Conservation (phyloP, 2,113 vertebrate genomes). For the Cyanocitta stelleri region DNA sequence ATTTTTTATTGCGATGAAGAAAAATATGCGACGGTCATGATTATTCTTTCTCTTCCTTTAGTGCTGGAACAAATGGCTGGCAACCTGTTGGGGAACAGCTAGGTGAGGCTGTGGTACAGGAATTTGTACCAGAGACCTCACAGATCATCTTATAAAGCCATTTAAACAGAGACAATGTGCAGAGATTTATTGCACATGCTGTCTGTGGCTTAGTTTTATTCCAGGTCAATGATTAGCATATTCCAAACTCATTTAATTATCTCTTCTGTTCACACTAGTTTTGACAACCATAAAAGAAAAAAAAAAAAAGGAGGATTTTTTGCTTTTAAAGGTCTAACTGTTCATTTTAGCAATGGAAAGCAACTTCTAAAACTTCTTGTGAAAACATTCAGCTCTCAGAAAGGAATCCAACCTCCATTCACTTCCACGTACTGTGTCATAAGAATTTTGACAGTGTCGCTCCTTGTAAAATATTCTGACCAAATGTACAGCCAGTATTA, state of each 20-base stretch:
- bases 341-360: neutral
- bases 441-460: neutral
- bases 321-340: neutral
- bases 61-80: neutral
- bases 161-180: neutral
- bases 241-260: neutral
- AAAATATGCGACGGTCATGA: neutral
- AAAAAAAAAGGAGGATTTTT: neutral
- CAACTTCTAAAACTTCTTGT: neutral
- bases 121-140: neutral
- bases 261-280: neutral
- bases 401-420: neutral
- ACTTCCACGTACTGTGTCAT: fast-evolving
- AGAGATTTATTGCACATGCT: neutral
- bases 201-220: neutral
- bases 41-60: neutral
- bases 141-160: neutral
- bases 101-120: neutral
- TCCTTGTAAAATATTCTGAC: constrained; percentile 42
- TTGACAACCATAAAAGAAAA: neutral
- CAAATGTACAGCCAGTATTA: constrained; percentile 51
- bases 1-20: neutral
- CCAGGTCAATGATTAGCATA: neutral
- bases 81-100: neutral
- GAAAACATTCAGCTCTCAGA: neutral